Base-by-base conservation (phyloP, 2,888 invertebrate species). In the Cerastis rubricosa region DNA sequence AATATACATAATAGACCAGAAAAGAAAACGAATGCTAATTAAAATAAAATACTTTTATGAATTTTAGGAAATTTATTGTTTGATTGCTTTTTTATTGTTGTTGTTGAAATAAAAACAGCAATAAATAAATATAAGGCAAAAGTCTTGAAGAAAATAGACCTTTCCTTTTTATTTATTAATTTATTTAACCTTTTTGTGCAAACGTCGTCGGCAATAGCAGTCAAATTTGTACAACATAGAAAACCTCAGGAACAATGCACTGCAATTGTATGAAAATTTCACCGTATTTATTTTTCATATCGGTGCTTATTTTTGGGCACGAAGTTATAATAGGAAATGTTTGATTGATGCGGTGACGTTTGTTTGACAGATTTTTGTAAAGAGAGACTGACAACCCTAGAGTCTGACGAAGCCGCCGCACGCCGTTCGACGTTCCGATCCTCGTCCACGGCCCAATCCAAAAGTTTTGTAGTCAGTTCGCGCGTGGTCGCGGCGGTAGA, bases 401-500 rank as follows among this genome's bases (percentile, higher is more conserved):
- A 5, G 25, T 40, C 35, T 51, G 66, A 91, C 92, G 91, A 89
- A 87, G 83, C 87, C 83, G 43, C 64, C 49, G 76, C 82, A 47
- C 82, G 76, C 65, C 54, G 80, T 83, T 59, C 68, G 49, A 35
- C 74, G 80, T 85, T 91, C 87, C 89, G 91, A 91, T 89, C 90
- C 92, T 91, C 90, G 92, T 40, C 29, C 66, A 43, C 47, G n/a
- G 19, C 71, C 54, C 81, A 81, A 76, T 90, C 92, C 89, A 91
- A 91, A 93, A 91, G 92, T 94, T 91, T 93, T 93, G 93, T 93
- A 91, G 91, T 90, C 87, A 88, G 89, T 89, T 91, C 94, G 95
- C 95, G 95, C 95, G 95, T 93, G 93, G 92, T 90, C 94, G 95
- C 94, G 94, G 89, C 94, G 94, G 90, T 85, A 91, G 87, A 90